phyloP scores from a whole-genome alignment of 2,113 vertebrate species.

The Ochotona curzoniae region DNA sequence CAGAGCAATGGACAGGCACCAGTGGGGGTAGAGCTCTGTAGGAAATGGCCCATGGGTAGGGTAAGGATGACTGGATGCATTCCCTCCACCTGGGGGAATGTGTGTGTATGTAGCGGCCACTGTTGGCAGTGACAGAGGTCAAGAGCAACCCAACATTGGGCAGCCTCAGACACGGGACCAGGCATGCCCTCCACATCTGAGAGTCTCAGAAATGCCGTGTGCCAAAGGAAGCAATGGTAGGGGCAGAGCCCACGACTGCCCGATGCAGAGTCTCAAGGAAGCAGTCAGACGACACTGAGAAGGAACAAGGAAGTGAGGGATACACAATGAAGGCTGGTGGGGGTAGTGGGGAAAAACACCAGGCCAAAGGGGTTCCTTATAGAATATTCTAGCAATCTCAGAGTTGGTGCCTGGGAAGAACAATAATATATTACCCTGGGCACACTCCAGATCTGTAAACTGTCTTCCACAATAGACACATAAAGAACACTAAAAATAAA shows the following conservation, averaged over 20 bases:
- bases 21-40: too few species aligned
- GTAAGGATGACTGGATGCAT: too few species aligned
- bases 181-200: rapidly evolving
- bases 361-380: background rate
- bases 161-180: rapidly evolving
- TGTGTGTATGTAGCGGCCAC: rapidly evolving
- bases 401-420: background rate
- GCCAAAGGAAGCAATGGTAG: background rate
- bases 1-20: rapidly evolving
- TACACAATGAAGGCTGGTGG: background rate
- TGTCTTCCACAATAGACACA: background rate
- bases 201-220: background rate
- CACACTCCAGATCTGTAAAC: background rate
- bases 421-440: background rate
- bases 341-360: background rate
- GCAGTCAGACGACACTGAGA: background rate
- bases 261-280: background rate
- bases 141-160: rapidly evolving
- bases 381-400: background rate
- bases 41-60: background rate
- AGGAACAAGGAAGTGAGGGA: background rate
- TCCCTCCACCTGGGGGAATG: background rate
- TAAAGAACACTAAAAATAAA: background rate
- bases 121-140: background rate
- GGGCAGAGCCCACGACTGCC: background rate